Conservation (phyloP, 53 echinoderm and acorn worm genomes). For the Stichopus horrens region DNA sequence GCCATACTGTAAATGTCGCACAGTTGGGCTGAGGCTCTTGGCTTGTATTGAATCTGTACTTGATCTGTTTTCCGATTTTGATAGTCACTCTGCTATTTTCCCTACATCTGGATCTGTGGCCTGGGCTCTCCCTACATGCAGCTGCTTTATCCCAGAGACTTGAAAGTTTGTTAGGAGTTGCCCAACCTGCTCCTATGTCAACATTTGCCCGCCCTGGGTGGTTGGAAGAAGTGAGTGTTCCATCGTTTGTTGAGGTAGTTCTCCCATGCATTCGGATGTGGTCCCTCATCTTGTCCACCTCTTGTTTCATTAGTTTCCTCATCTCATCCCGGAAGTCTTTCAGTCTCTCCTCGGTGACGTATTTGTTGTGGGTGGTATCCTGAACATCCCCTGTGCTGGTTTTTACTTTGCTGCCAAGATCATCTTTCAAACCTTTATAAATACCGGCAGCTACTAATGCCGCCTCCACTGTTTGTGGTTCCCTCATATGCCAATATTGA, state of each 20-base stretch:
- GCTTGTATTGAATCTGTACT: too few species aligned
- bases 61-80: too few species aligned
- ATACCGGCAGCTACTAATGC: constrained; percentile 49
- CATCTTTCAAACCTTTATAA: constrained; percentile 30
- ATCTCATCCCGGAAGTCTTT: neutral
- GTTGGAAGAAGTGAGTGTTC: neutral
- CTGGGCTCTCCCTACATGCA: neutral
- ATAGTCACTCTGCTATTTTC: constrained; percentile 46
- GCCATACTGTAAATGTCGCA: constrained; percentile 62
- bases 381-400: neutral
- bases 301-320: too few species aligned
- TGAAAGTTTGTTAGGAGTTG: neutral
- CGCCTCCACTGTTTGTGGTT: constrained; percentile 43
- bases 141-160: neutral
- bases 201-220: neutral
- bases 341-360: neutral
- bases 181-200: neutral
- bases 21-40: too few species aligned
- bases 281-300: too few species aligned
- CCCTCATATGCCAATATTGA: constrained; percentile 51
- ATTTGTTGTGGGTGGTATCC: too few species aligned
- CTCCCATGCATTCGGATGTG: neutral
- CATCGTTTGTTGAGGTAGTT: neutral
- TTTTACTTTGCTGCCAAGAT: constrained; percentile 3
- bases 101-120: neutral